Base-by-base conservation (phyloP, 2,888 invertebrate genomes). In the Caenorhabditis sp. region DNA sequence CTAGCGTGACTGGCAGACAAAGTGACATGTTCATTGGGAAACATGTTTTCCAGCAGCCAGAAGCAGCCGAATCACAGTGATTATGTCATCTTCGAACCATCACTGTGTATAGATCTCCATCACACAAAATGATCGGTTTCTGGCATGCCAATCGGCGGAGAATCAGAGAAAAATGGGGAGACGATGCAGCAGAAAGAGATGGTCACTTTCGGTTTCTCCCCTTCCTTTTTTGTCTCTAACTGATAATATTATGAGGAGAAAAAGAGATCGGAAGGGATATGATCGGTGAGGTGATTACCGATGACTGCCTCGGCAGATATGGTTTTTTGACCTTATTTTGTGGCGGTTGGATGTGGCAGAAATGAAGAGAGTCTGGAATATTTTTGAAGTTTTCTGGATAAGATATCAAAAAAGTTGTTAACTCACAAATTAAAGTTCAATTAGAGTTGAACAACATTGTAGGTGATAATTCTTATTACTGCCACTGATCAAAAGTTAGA, bases 131-230 rank as follows among this genome's bases (percentile, higher is more conserved):
- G 40, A 47, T 47, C 18, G 11, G 18, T 2, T 47, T 47, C 4
- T 47, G 47, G 47, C 47, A 47, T 47, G 47, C 47, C 47, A 47
- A 47, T 40, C 40, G 40, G 2, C 5, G 20, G 47, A 47, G 47
- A 47, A 47, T 18, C 18, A 47, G 47, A 47, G 47, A 47, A 20
- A 47, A 20, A 47, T 47, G 47, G 20, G 9, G 47, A 40, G 40
- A 40, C 11, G 40, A 40, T n/a, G n/a, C n/a, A n/a, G n/a, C n/a
- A n/a, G n/a, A n/a, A n/a, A 3, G 40, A 40, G 40, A 47, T 47
- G 47, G 47, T 47, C 47, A 47, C 47, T 47, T 47, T 47, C 47
- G n/a, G n/a, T n/a, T n/a, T n/a, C n/a, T n/a, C n/a, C n/a, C n/a
- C n/a, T n/a, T n/a, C n/a, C n/a, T n/a, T n/a, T n/a, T n/a, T n/a